Evolutionary conservation across 2,113 vertebrate genomes (phyloP).

Genomic region (Colaptes auratus): DNA sequence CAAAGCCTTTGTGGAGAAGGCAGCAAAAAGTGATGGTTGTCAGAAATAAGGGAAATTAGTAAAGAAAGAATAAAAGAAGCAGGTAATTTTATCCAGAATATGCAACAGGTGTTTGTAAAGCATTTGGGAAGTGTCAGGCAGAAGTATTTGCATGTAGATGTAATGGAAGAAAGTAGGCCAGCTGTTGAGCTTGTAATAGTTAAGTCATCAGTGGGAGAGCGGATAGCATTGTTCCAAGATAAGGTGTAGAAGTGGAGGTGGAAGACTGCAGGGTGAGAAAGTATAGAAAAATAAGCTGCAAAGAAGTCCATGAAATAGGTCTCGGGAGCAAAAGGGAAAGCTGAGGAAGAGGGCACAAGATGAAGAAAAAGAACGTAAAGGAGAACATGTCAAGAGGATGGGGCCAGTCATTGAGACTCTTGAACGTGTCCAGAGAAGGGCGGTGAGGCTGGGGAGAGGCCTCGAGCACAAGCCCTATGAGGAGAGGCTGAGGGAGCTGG

Average conservation of each 20-base stretch:
- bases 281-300: not conserved
- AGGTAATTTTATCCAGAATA: not conserved
- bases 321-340: not conserved
- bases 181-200: not conserved
- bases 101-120: not conserved
- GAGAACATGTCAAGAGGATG: not conserved
- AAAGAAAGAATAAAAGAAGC: not conserved
- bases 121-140: not conserved
- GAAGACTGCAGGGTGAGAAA: not conserved
- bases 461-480: too few species aligned
- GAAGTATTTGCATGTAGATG: not conserved
- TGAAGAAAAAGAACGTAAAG: not conserved
- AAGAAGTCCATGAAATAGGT: not conserved
- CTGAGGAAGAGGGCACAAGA: not conserved
- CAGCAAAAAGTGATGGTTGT: not conserved
- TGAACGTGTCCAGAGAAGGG: too few species aligned
- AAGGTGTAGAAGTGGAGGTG: not conserved
- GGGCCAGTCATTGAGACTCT: too few species aligned
- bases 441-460: too few species aligned
- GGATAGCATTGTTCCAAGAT: not conserved
- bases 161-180: not conserved
- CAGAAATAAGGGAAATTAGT: not conserved
- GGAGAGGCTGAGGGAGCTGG: too few species aligned
- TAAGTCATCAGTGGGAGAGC: not conserved
- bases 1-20: not conserved